Conservation (phyloP, 2,888 invertebrate genomes). For the Cybosia mesomella region DNA sequence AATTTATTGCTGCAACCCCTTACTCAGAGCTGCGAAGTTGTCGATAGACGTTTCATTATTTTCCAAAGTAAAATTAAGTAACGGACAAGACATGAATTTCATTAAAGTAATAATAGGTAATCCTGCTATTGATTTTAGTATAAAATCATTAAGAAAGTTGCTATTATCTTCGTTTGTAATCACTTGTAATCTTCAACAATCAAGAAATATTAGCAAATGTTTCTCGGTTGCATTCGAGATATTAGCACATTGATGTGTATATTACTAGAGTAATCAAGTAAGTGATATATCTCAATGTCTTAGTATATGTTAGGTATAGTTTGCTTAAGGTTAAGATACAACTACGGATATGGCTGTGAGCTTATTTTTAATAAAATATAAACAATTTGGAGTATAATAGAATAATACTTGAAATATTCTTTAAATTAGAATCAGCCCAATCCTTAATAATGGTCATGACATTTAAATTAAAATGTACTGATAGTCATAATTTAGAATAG, state of each 20-base stretch:
- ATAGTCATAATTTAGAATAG: too few species aligned
- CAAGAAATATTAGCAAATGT: background rate
- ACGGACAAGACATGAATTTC: background rate
- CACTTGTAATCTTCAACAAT: background rate
- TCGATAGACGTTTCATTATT: conserved; percentile 39
- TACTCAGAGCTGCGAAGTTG: conserved; percentile 51
- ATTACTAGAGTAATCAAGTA: too few species aligned
- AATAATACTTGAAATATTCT: background rate
- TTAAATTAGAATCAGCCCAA: background rate
- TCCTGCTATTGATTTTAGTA: background rate
- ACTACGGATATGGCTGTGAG: too few species aligned
- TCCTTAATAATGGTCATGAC: background rate
- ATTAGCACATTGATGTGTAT: too few species aligned
- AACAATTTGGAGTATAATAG: too few species aligned
- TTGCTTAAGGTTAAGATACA: too few species aligned
- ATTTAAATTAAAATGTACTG: too few species aligned
- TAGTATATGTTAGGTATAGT: too few species aligned
- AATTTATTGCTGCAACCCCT: conserved; percentile 76
- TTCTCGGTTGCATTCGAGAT: background rate
- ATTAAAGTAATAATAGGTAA: background rate
- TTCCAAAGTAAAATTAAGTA: background rate
- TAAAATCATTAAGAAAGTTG: background rate
- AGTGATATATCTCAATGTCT: too few species aligned
- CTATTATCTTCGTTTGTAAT: background rate
- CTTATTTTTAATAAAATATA: too few species aligned